These are phyloP conservation scores for Pyrrhia umbra DNA, from an alignment of 2,888 invertebrate genomes.

Conservation along the genomic window DNA sequence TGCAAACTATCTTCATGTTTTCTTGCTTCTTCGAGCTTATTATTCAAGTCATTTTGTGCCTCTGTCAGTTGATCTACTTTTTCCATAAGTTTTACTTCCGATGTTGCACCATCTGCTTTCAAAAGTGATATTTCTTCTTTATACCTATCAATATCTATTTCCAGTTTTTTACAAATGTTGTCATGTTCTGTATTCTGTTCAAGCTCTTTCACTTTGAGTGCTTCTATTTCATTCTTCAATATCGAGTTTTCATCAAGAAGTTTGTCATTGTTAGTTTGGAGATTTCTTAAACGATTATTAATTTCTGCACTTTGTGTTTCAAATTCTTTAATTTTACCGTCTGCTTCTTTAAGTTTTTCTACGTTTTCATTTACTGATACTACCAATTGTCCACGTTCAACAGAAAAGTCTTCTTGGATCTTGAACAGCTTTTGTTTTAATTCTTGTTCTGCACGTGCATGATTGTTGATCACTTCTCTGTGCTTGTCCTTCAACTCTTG, in stretches of 20 bases:
- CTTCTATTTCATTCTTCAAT: slow-evolving; percentile 83
- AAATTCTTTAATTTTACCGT: slow-evolving; percentile 79
- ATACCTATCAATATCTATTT: slow-evolving; percentile 85
- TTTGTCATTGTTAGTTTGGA: slow-evolving; percentile 79
- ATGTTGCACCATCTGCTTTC: slow-evolving; percentile 84
- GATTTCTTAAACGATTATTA: slow-evolving; percentile 74
- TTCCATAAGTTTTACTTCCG: slow-evolving; percentile 86
- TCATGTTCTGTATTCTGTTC: slow-evolving; percentile 80
- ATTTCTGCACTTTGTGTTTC: slow-evolving; percentile 73
- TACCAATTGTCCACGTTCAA: slow-evolving; percentile 80
- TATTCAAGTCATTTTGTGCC: slow-evolving; percentile 86
- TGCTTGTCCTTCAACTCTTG: slow-evolving; percentile 87
- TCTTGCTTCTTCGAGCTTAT: slow-evolving; percentile 86
- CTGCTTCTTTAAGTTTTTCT: slow-evolving; percentile 79
- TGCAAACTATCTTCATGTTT: slow-evolving; percentile 87
- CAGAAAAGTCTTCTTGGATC: slow-evolving; percentile 82
- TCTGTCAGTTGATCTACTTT: slow-evolving; percentile 87
- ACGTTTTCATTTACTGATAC: slow-evolving; percentile 79
- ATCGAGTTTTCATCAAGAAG: slow-evolving; percentile 84
- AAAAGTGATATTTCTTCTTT: slow-evolving; percentile 84
- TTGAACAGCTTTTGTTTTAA: slow-evolving; percentile 86
- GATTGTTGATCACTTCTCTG: slow-evolving; percentile 82
- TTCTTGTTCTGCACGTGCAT: slow-evolving; percentile 86
- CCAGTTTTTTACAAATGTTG: slow-evolving; percentile 79
- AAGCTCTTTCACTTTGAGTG: slow-evolving; percentile 80